Conservation (phyloP, 1,140 invertebrate genomes). For the Ruditapes philippinarum region DNA sequence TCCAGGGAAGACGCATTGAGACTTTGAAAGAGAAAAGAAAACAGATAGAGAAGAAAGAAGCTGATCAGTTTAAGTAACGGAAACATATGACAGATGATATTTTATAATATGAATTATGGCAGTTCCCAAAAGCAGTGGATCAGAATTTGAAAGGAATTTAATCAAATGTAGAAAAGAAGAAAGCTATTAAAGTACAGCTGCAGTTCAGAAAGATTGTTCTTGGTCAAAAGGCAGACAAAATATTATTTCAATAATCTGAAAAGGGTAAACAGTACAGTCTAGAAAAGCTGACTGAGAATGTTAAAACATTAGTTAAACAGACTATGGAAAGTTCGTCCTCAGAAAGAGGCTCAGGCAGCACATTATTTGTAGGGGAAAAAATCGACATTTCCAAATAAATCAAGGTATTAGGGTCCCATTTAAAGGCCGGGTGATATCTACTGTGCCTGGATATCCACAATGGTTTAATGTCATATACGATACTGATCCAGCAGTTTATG, state of each 20-base stretch:
- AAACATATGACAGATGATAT: constrained; percentile 54
- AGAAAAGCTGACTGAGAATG: not conserved
- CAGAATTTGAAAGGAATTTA: not conserved
- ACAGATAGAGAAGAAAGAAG: constrained; percentile 25
- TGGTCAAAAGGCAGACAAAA: constrained; percentile 50
- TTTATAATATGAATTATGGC: constrained; percentile 62
- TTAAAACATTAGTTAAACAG: not conserved
- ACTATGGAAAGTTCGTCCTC: not conserved
- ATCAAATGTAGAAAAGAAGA: constrained; percentile 45
- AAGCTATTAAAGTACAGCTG: constrained; percentile 59
- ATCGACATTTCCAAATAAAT: constrained; percentile 19
- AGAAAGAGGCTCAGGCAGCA: not conserved
- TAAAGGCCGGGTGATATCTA: constrained; percentile 30
- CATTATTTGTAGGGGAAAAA: constrained; percentile 14
- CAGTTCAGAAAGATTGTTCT: constrained; percentile 61
- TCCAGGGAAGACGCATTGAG: not conserved
- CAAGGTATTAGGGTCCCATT: not conserved
- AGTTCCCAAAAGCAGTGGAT: constrained; percentile 37
- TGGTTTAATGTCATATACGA: constrained; percentile 57
- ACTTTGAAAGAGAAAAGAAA: constrained; percentile 34
- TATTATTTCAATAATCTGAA: constrained; percentile 7
- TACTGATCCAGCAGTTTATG: constrained; percentile 20
- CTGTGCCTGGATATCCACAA: constrained; percentile 49
- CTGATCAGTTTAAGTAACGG: not conserved
- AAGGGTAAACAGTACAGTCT: not conserved